Base-by-base conservation (phyloP, 2,113 vertebrate species). In the Pedionomus torquatus region DNA sequence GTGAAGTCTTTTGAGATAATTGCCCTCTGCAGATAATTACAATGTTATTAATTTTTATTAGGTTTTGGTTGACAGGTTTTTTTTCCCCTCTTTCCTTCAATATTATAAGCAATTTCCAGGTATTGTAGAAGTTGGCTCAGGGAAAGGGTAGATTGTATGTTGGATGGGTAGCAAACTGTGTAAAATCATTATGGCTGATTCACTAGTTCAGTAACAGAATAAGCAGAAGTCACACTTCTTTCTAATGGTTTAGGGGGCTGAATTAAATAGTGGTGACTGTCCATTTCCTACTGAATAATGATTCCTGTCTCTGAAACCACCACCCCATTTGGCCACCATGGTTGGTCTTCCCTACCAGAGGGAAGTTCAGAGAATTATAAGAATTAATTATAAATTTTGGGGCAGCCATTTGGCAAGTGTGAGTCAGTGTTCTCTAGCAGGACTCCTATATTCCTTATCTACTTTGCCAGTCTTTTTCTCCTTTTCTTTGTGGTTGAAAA, bases 1-100 rank as follows among this genome's bases (percentile, higher is more conserved):
- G 72, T 63, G 70, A 93, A 93, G 28, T 10, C 72, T 93, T 83
- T 69, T n/a, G 76, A 90, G 80, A 52, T 91, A 95, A 95, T 92
- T 95, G 49, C 19, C 49, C n/a, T 12, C 23, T 49, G 49, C 41
- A 93, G 76, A 65, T 87, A 82, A 93, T 95, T 82, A 75, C 39
- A 69, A 57, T 69, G 52, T 48, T 79, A 71, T 4, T 2, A 37
- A 75, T 51, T 68, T 89, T 83, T 55, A 39, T 57, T 81, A 57
- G 37, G 3, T 81, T 89, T 87, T 69, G 12, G 15, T 8, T 51
- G 64, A 37, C 37, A 60, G 64, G 31, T 0, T 19, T 46, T 83
- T 69, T 39, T 28, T 4, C 7, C 11, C 23, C 17, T 51, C 23
- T 49, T 37, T 51, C n/a, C 28, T 75, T 57, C 75, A 60, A 54